Evolutionary conservation across 2,797 vertebrate genomes (phyloP), one percentile per base, ranked within the genome.

Genomic region (Nannoperca australis): DNA sequence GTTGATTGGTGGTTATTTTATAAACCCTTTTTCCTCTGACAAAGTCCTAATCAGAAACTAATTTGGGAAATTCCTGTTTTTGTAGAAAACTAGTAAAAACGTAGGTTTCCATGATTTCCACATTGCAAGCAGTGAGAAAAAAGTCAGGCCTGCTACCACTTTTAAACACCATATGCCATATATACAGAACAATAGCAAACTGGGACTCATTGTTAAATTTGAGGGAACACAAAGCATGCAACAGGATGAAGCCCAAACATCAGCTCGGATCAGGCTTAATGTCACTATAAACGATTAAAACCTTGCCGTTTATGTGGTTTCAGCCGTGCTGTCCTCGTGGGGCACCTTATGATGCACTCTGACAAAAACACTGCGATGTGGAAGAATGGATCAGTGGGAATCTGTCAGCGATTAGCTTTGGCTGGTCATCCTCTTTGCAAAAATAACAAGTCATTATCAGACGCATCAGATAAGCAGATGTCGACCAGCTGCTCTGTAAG

Each of bases 401-500:
- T 88, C 85, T 91, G 91, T 79, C 83, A 80, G 76, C 42, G 76
- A 92, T 90, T 90, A 87, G 87, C 83, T 86, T 68, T 75, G 81
- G 75, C 82, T 85, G 88, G 92, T 89, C 91, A 91, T 85, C 85
- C 72, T 84, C 68, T 13, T 70, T 86, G 85, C 30, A 45, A 79
- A 89, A 53, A 84, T 78, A 83, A 83, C 45, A 81, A 87, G 73
- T 89, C 83, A 88, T 89, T 91, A 89, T 86, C 74, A 88, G 86
- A 90, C 83, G 85, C 94, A 94, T 95, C 94, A 94, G 92, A 94
- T 89, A 84, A 94, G 85, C 95, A 95, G 95, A 94, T 96, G 95
- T 95, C 91, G 89, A 86, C 93, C 94, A 95, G 94, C 93, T 94
- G 93, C 91, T 93, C 84, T 85, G 88, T 54, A 76, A 85, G 84